Base-by-base conservation (phyloP, 2,113 vertebrate species). In the Lampris incognitus region DNA sequence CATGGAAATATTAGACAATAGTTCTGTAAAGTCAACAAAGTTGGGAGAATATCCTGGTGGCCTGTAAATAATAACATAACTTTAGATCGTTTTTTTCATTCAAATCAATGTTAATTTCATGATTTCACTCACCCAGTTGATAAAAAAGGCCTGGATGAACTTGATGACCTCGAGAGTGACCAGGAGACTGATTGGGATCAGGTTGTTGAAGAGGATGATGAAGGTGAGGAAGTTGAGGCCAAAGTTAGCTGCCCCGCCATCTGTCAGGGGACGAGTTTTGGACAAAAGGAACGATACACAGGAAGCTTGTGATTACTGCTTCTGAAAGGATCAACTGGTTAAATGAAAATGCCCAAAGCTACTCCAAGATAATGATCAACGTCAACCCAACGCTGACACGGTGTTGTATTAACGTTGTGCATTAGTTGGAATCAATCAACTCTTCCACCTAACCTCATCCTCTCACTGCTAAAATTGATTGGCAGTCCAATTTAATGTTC, bases 131-230 rank as follows among this genome's bases (percentile, higher is more conserved):
- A 99, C 98, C 98, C 98, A 99, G 86, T 99, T 99, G 92, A 99
- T 99, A 93, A 99, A 99, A 92, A 97, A 99, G 3, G 98, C 98
- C 76, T 99, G 98, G 78, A 95, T 96, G 91, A 99, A 99, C 93
- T 99, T 99, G 88, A 99, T 97, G 48, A 99, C 98, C 94, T 99
- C 98, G 88, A 99, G 91, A 0, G 98, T 99, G 88, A 99, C 98
- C 93, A 99, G 91, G 42, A 99, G 95, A 85, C 98, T 99, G 94
- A 99, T 99, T 63, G 98, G 98, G 82, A 99, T 99, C 87, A 99
- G 95, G 89, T 99, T 99, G 93, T 99, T 99, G 96, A 99, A 99
- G 86, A 99, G 97, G 93, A 99, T 99, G 87, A 99, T 99, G 85
- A 99, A 99, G 76, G 98, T 99, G 92, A 99, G 94, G 92, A 99